A percentile compares a stretch with the other conserved stretches of the same genome.
phyloP scores from a whole-genome alignment of 2,888 invertebrate genomes.

The Daptonema setosum region DNA sequence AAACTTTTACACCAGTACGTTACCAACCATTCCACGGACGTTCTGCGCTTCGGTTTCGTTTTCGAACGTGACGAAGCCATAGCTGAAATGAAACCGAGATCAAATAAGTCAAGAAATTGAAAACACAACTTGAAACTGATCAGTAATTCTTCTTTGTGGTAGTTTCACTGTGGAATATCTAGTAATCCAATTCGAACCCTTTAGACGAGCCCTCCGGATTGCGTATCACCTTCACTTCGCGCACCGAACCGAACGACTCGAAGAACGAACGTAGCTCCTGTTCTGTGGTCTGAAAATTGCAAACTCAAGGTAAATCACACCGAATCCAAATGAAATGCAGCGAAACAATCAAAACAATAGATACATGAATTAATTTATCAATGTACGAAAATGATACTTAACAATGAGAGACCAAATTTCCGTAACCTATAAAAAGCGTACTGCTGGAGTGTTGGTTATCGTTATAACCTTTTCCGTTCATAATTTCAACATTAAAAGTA shows the following conservation, averaged over 20 bases:
- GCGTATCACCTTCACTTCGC: constrained; percentile 70
- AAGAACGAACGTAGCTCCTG: constrained; percentile 34
- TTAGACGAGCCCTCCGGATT: constrained; percentile 83
- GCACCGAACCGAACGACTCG: constrained; percentile 53
- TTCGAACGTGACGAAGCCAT: constrained; percentile 63
- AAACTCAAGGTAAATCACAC: background rate
- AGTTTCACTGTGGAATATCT: no score
- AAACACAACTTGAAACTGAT: background rate
- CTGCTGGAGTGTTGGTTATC: no score
- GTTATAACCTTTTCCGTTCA: no score
- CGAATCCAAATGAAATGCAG: no score
- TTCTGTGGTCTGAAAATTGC: constrained; percentile 12
- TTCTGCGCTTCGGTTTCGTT: constrained; percentile 55
- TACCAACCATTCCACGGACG: constrained; percentile 6
- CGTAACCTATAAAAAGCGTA: no score
- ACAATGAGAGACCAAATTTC: no score
- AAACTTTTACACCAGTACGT: no score
- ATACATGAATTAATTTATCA: no score
- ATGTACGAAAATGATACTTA: no score
- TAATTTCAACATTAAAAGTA: no score
- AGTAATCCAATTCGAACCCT: constrained; percentile 36
- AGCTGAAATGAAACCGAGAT: constrained; percentile 28
- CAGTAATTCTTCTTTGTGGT: background rate
- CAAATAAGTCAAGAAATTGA: background rate
- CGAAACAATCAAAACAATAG: no score